These are phyloP conservation scores for Caligus rogercresseyi DNA, from an alignment of 1,140 invertebrate species.

Conservation along the genomic window DNA sequence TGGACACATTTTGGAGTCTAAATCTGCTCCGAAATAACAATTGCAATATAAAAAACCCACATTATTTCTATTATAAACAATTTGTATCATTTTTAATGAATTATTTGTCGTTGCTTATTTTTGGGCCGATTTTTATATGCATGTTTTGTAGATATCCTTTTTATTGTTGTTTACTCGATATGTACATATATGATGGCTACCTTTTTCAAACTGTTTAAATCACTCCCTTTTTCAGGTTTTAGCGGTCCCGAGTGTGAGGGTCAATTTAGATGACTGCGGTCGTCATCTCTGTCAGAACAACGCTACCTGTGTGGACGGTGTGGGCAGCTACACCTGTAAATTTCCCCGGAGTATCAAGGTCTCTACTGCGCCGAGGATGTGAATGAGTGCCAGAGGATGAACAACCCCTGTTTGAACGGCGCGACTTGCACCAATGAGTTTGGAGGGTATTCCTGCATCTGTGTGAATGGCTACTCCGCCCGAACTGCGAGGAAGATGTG, in stretches of 20 bases:
- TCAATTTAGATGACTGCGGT: conserved; percentile 54
- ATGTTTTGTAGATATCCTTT: too few species aligned
- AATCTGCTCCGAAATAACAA: too few species aligned
- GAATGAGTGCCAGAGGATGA: conserved; percentile 35
- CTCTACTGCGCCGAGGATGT: conserved; percentile 42
- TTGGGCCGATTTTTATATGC: too few species aligned
- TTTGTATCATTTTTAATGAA: too few species aligned
- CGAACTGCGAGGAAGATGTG: conserved; percentile 76
- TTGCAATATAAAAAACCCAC: too few species aligned
- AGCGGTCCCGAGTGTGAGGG: conserved; percentile 61
- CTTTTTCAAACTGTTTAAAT: too few species aligned
- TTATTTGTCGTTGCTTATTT: too few species aligned
- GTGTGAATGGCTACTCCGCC: conserved; percentile 85
- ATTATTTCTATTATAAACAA: too few species aligned
- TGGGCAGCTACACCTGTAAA: conserved; percentile 67
- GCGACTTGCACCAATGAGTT: conserved; percentile 79
- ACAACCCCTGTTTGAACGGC: conserved; percentile 75
- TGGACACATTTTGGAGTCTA: too few species aligned
- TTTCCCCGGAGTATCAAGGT: conserved; percentile 75
- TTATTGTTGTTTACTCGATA: too few species aligned
- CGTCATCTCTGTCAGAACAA: conserved; percentile 77
- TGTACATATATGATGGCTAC: too few species aligned
- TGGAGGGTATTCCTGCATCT: conserved; percentile 83
- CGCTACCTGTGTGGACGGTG: conserved; percentile 65
- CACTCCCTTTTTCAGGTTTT: conserved; percentile 45